Evolutionary conservation across 2,888 invertebrate species (phyloP), one percentile per base, ranked within the genome.

Genomic region (Rhagophthalmus giganteus): DNA sequence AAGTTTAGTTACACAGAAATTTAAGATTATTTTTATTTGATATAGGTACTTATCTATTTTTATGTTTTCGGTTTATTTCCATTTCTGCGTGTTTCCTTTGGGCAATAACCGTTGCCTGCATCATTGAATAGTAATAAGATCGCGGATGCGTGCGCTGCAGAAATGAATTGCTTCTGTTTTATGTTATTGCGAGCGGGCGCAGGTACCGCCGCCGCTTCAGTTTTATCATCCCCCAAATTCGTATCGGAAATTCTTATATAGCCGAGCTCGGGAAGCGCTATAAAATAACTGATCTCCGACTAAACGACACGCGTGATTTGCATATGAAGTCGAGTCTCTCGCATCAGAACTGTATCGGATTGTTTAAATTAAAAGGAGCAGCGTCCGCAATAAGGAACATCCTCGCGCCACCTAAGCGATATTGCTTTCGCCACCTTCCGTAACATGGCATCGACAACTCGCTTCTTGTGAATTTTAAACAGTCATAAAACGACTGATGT

Each of bases 61-160:
- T 47, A 41, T 35, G 41, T 47, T 52, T 52, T 47, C 52, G 26
- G 45, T 52, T 52, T 47, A 52, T 52, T 52, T 52, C 52, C 46
- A 52, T 52, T 47, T 52, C 52, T 48, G 52, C 44, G 48, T 44
- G 48, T 44, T 48, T 53, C 32, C 44, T 42, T 40, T 33, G 64
- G 61, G 63, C 69, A 67, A 68, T 71, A 71, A 71, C 71, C 62
- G 66, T 66, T 65, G 67, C 69, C 67, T 72, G 74, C 73, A 72
- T 72, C 74, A 74, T 74, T 74, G 75, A 75, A 75, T 75, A 73
- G 72, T 74, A 75, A 74, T 74, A 74, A 74, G 74, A 70, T 70
- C 70, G 67, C 66, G 61, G 62, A 69, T 70, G 70, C 69, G 71
- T 72, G 68, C 69, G 68, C 69, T 68, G 64, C 63, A 70, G 70